Conservation (phyloP, 1,140 invertebrate species). For the Brachystomella parvula region DNA sequence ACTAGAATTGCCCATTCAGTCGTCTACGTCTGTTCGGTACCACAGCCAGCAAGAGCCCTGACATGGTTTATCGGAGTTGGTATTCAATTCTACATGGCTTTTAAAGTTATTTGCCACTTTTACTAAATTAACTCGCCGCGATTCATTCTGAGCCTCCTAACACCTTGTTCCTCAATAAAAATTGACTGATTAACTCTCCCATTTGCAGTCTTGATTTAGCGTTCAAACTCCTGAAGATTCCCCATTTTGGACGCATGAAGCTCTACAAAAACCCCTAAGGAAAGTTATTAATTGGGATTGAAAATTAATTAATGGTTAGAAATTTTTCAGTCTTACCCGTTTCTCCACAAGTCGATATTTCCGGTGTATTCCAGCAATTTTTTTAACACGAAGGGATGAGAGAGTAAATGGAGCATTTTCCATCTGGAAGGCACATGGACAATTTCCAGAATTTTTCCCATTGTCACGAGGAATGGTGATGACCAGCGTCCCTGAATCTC, state of each 20-base stretch:
- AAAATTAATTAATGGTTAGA: too few relatives aligned
- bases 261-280: too few relatives aligned
- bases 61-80: neutral
- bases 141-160: too few relatives aligned
- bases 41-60: neutral
- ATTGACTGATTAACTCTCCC: neutral
- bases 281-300: too few relatives aligned
- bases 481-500: conserved; percentile 13
- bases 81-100: neutral
- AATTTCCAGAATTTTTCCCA: conserved; percentile 7
- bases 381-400: neutral
- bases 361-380: neutral
- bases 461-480: conserved; percentile 16
- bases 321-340: conserved; percentile 11
- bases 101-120: neutral
- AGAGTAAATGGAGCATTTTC: conserved; percentile 15
- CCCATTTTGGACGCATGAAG: conserved; percentile 12
- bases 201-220: neutral
- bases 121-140: neutral
- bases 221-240: neutral
- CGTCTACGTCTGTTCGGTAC: neutral
- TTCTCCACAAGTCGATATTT: conserved; percentile 26
- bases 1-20: neutral
- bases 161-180: too few relatives aligned
- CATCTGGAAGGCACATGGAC: conserved; percentile 18